These are phyloP conservation scores for Sitta europaea DNA, from an alignment of 2,113 vertebrate species.

Conservation along the genomic window DNA sequence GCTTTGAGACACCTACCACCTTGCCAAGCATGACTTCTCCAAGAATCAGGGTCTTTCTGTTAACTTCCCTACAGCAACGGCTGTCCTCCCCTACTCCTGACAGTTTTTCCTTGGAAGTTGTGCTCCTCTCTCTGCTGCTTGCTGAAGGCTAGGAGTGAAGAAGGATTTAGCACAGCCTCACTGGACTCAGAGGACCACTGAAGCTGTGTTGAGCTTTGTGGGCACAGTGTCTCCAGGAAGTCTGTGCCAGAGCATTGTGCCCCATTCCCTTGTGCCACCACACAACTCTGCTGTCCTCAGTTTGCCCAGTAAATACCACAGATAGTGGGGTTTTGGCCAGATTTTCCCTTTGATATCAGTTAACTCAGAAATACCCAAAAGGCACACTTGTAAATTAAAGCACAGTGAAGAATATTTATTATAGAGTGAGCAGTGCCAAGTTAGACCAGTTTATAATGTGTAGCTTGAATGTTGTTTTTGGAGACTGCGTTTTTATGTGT, in stretches of 20 bases:
- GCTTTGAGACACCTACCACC: not conserved
- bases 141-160: not conserved
- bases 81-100: not conserved
- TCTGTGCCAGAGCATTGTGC: not conserved
- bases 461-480: slow-evolving; percentile 34
- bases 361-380: not conserved
- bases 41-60: not conserved
- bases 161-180: not conserved
- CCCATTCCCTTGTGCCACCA: not conserved
- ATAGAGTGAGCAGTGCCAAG: not conserved
- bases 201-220: not conserved
- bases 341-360: not conserved
- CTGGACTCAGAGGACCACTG: not conserved
- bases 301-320: not conserved
- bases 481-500: not conserved
- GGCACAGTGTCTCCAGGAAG: not conserved
- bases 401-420: not conserved
- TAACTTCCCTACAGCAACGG: not conserved
- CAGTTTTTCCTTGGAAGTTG: not conserved
- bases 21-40: not conserved
- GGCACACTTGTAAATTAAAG: not conserved
- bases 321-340: not conserved
- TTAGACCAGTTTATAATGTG: not conserved
- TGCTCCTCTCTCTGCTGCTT: not conserved
- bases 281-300: not conserved